phyloP scores from a whole-genome alignment of 2,113 vertebrate species.

The Craseonycteris thonglongyai region DNA sequence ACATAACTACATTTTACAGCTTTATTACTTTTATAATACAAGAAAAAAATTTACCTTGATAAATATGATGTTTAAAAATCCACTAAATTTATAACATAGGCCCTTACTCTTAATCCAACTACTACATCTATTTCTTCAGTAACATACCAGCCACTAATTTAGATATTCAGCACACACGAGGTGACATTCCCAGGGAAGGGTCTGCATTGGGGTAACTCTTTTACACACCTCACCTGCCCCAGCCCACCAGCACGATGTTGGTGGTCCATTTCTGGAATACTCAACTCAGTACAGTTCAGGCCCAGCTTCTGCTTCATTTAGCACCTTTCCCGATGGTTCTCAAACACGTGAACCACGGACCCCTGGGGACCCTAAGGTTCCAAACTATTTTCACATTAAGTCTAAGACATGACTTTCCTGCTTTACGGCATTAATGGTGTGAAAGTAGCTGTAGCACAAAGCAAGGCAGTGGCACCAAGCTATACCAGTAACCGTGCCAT shows the following conservation, averaged over 20 bases:
- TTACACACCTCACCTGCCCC: too few relatives aligned
- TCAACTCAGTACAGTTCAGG: not conserved
- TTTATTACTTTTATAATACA: not conserved
- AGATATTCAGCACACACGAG: not conserved
- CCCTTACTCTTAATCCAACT: not conserved
- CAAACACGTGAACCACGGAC: not conserved
- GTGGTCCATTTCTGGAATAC: not conserved
- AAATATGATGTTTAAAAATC: not conserved
- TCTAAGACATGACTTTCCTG: not conserved
- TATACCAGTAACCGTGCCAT: rapidly evolving
- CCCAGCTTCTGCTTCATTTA: not conserved
- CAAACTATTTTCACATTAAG: not conserved
- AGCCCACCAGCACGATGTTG: not conserved
- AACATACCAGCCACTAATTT: rapidly evolving
- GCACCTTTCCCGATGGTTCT: not conserved
- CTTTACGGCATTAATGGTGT: rapidly evolving
- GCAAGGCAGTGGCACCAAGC: too few relatives aligned
- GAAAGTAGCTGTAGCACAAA: not conserved
- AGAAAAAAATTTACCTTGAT: not conserved
- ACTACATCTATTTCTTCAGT: not conserved
- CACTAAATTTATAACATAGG: not conserved
- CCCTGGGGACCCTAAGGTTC: not conserved
- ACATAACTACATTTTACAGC: rapidly evolving
- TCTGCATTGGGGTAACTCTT: not conserved
- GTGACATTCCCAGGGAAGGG: not conserved